Conservation (phyloP, 2,113 vertebrate genomes). For the Pedetes capensis region DNA sequence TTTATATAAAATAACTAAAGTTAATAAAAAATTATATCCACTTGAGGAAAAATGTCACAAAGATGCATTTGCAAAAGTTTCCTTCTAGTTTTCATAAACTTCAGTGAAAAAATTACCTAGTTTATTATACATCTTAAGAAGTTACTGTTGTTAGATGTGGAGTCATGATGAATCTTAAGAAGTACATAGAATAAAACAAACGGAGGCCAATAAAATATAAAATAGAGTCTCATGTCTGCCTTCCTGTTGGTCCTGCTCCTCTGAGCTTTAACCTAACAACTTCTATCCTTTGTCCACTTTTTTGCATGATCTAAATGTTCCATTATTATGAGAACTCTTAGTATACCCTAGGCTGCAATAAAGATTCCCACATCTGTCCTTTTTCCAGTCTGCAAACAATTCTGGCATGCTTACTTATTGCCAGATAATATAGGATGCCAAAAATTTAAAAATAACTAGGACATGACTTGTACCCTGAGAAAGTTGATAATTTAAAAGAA, state of each 20-base stretch:
- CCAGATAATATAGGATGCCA: background rate
- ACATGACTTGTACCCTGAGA: background rate
- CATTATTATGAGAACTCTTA: background rate
- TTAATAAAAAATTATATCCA: background rate
- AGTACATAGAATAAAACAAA: background rate
- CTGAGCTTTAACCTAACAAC: background rate
- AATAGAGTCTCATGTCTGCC: background rate
- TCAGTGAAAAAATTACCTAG: background rate
- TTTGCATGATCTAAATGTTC: background rate
- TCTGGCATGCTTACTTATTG: background rate
- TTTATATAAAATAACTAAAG: constrained; percentile 1
- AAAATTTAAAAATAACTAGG: background rate
- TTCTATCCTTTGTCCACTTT: background rate
- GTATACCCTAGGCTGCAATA: background rate
- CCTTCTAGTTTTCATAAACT: constrained; percentile 15
- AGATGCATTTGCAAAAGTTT: background rate
- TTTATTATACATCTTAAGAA: background rate
- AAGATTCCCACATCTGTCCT: background rate
- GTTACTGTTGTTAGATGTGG: too few relatives aligned
- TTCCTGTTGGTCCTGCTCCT: background rate
- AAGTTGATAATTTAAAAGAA: background rate
- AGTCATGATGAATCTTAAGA: too few relatives aligned
- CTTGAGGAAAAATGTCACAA: background rate
- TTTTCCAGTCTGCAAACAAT: constrained; percentile 16
- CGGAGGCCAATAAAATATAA: background rate